These are phyloP conservation scores for Hololepta plana DNA, from an alignment of 2,888 invertebrate species.

Conservation along the genomic window DNA sequence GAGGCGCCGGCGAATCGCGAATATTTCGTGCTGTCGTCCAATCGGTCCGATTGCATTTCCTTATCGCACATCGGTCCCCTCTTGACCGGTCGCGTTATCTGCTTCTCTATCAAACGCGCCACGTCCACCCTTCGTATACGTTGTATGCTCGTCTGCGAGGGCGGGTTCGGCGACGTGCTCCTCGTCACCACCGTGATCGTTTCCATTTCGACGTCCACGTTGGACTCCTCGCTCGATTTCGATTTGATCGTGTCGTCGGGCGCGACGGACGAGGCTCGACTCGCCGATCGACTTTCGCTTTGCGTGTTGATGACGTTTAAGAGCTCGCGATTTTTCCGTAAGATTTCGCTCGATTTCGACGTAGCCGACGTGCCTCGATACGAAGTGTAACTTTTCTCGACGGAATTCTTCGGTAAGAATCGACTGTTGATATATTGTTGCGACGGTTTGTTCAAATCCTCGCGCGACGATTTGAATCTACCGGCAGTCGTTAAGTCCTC, in stretches of 20 bases:
- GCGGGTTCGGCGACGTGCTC: constrained; percentile 62
- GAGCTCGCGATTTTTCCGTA: constrained; percentile 24
- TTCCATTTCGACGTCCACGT: constrained; percentile 21
- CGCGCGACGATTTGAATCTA: constrained; percentile 15
- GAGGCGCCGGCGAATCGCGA: constrained; percentile 45
- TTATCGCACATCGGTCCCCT: constrained; percentile 41
- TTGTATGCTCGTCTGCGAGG: constrained; percentile 34
- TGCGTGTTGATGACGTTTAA: constrained; percentile 17
- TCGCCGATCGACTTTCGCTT: constrained; percentile 17
- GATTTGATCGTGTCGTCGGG: constrained; percentile 14
- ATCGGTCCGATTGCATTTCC: constrained; percentile 53
- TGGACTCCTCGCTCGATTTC: constrained; percentile 7
- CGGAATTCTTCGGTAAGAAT: constrained; percentile 26
- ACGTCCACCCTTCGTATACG: constrained; percentile 52
- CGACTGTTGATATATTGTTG: constrained; percentile 26
- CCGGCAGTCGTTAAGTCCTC: constrained; percentile 7
- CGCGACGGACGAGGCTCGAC: constrained; percentile 20
- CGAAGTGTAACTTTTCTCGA: constrained; percentile 26
- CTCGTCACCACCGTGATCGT: constrained; percentile 49
- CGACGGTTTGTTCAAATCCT: constrained; percentile 19
- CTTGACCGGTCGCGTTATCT: constrained; percentile 38
- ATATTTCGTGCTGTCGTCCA: constrained; percentile 48
- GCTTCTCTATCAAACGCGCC: constrained; percentile 53
- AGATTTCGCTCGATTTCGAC: constrained; percentile 20
- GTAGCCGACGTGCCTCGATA: constrained; percentile 22